Percentiles rank a stretch among this genome's conserved stretches.
These are phyloP conservation scores for Pantherophis vulpinus DNA, from an alignment of 2,797 vertebrate species.

Conservation along the genomic window DNA sequence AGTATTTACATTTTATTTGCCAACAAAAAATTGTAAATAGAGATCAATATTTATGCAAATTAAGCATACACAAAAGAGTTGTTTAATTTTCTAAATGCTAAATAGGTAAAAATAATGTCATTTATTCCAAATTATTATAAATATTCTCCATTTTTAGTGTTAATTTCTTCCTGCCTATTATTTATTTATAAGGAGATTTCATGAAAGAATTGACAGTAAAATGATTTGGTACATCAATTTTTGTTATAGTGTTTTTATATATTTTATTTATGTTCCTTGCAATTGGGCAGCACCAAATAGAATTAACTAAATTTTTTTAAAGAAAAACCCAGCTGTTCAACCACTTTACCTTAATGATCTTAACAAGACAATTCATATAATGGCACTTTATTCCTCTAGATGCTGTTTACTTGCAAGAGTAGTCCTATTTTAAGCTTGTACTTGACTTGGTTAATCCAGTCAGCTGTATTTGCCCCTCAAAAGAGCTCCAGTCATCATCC, in stretches of 20 bases:
- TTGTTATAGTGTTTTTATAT: neutral
- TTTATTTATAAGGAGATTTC: neutral
- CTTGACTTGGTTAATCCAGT: neutral
- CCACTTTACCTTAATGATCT: neutral
- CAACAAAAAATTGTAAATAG: neutral
- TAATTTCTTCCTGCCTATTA: neutral
- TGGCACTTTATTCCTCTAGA: neutral
- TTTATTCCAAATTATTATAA: neutral
- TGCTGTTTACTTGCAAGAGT: neutral
- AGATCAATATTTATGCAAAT: neutral
- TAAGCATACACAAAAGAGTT: neutral
- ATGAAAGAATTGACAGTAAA: neutral
- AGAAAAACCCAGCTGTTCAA: neutral
- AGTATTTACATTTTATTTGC: neutral
- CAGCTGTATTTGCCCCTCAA: neutral
- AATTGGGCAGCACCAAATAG: neutral
- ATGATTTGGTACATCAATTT: neutral
- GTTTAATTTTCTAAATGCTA: neutral
- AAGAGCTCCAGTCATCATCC: neutral
- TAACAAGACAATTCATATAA: neutral
- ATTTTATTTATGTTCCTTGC: neutral
- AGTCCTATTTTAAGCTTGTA: neutral
- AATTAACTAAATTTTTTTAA: neutral
- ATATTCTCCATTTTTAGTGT: neutral
- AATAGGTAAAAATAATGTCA: neutral